phyloP scores from a whole-genome alignment of 2,797 vertebrate species.

The Myotis myotis region DNA sequence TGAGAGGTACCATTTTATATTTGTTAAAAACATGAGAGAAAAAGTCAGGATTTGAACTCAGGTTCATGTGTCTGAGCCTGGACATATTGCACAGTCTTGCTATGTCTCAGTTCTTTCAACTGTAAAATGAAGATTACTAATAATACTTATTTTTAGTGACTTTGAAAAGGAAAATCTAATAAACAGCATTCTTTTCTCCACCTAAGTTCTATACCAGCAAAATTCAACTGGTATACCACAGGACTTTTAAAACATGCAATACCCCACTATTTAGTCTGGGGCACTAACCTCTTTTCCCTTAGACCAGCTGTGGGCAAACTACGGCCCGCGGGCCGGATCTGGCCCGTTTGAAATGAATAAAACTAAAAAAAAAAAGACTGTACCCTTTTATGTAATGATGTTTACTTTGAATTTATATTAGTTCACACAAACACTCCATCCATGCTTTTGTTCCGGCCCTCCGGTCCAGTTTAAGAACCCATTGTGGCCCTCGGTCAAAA shows the following conservation, averaged over 20 bases:
- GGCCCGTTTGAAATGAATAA: too few relatives aligned
- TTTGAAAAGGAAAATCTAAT: neutral
- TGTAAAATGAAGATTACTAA: neutral
- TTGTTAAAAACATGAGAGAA: constrained; percentile 14
- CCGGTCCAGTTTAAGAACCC: too few relatives aligned
- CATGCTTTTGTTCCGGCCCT: too few relatives aligned
- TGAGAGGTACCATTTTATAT: neutral
- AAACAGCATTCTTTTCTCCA: neutral
- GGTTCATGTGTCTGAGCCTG: neutral
- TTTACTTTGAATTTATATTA: too few relatives aligned
- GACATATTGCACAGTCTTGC: neutral
- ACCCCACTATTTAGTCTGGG: neutral
- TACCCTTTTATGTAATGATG: too few relatives aligned
- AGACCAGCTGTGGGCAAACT: too few relatives aligned
- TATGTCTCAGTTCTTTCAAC: neutral
- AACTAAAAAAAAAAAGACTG: too few relatives aligned
- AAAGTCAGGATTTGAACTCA: neutral
- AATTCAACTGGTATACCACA: neutral
- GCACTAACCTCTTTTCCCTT: neutral
- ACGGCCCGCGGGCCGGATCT: too few relatives aligned
- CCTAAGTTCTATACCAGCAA: neutral
- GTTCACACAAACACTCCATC: too few relatives aligned
- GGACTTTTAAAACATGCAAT: neutral
- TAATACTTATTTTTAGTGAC: neutral
- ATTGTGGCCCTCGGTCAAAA: too few relatives aligned